Conservation (phyloP, 2,888 invertebrate species). For the Hyposoter dolosus region DNA sequence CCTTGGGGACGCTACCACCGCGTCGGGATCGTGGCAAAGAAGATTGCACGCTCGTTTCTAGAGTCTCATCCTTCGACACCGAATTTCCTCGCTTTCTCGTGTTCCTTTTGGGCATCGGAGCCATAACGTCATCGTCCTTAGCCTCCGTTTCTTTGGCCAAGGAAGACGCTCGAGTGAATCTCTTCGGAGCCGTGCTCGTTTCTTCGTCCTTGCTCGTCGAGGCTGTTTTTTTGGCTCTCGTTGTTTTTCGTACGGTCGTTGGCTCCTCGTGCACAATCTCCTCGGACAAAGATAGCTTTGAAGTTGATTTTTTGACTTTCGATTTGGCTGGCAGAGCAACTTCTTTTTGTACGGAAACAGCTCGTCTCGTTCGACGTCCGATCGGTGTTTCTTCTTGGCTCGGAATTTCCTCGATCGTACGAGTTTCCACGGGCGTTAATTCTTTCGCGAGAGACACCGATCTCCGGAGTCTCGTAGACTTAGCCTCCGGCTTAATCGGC, state of each 20-base stretch:
- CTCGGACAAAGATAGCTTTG: constrained; percentile 44
- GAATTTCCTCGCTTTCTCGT: constrained; percentile 74
- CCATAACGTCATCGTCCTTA: constrained; percentile 8
- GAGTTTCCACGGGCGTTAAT: constrained; percentile 51
- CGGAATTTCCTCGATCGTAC: constrained; percentile 19
- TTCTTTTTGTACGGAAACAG: constrained; percentile 75
- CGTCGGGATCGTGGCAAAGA: constrained; percentile 57
- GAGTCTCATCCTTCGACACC: constrained; percentile 74
- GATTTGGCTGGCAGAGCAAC: constrained; percentile 43
- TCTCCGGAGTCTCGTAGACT: constrained; percentile 52
- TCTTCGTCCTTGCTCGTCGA: constrained; percentile 56
- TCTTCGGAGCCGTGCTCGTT: constrained; percentile 29
- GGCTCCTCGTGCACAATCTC: constrained; percentile 57
- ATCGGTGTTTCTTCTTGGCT: constrained; percentile 60
- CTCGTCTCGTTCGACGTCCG: constrained; percentile 75
- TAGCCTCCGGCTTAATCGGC: constrained; percentile 23
- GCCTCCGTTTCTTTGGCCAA: constrained; percentile 63
- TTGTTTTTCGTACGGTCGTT: constrained; percentile 42
- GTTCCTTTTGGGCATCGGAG: constrained; percentile 5
- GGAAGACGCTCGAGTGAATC: constrained; percentile 65
- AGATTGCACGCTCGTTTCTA: constrained; percentile 63
- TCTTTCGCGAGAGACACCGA: constrained; percentile 72
- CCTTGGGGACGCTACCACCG: constrained; percentile 71
- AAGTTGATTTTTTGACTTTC: constrained; percentile 56
- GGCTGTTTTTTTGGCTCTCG: constrained; percentile 51